Evolutionary conservation across 2,888 invertebrate species (phyloP).

Genomic region (Creontiades dilutus): DNA sequence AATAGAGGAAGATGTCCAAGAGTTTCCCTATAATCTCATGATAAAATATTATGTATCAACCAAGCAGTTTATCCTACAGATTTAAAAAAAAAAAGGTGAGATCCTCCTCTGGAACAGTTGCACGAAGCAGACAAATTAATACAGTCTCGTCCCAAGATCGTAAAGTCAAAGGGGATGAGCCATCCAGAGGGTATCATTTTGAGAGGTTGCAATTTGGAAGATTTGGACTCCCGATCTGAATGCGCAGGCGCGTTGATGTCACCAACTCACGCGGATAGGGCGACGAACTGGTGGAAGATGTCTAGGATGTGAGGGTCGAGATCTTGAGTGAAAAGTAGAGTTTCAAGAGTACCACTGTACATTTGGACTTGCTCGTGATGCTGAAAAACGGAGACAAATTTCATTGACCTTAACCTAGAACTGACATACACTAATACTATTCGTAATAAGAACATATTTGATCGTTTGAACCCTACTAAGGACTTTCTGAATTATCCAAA

Average conservation of each 20-base stretch:
- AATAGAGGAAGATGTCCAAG: neutral
- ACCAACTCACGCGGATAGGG: slow-evolving; percentile 80
- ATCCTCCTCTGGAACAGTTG: neutral
- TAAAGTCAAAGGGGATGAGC: neutral
- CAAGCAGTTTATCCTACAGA: neutral
- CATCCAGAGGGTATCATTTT: neutral
- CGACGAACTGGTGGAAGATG: slow-evolving; percentile 98
- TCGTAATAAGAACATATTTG: no score
- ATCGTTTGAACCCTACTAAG: no score
- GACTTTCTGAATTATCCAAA: no score
- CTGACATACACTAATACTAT: no score
- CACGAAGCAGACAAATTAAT: neutral
- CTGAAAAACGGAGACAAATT: slow-evolving; percentile 82
- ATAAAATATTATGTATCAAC: neutral
- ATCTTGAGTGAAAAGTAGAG: slow-evolving; percentile 96
- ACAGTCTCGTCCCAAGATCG: neutral
- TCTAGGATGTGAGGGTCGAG: slow-evolving; percentile 97
- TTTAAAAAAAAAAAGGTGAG: neutral
- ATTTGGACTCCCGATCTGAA: neutral
- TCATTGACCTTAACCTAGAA: no score
- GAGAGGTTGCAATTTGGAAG: neutral
- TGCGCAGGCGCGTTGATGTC: neutral
- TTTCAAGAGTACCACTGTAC: slow-evolving; percentile 96
- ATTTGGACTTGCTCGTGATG: slow-evolving; percentile 98
- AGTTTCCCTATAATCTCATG: neutral